Evolutionary conservation across 2,888 invertebrate genomes (phyloP), one percentile per base, ranked within the genome.

Genomic region (Dasypolia templi): DNA sequence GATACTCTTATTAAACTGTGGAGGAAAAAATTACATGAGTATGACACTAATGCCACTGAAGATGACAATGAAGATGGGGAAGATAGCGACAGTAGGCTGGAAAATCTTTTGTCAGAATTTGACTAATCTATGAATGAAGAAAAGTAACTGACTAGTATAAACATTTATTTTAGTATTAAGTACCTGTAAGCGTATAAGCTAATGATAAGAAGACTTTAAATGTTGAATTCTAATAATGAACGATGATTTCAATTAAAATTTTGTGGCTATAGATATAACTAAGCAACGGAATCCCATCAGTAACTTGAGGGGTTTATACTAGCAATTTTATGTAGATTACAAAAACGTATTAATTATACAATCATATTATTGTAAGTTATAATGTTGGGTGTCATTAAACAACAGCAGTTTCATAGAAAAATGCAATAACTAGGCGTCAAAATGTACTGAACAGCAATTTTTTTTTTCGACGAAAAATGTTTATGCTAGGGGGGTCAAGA

Each of bases 1-100:
- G 99, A 99, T 92, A 97, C 98, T 44, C 97, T 99, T 83, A 97
- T 99, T 1, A 98, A 97, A 92, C 97, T 98, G 75, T 99, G 99
- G 99, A 97, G 99, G 67, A 97, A 98, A 88, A 97, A 97, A 85
- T 95, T 99, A 62, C 99, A 99, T 91, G 96, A 97, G 78, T 99
- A 97, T 96, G 98, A 98, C 92, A 97, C 97, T 46, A 86, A 88
- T 51, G 72, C 63, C 17, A 59, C 61, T 32, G 82, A 84, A 29
- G 68, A 77, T 46, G 56, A 72, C 35, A 53, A 77, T 72, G 58
- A 81, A 51, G 70, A 79, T 66, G 72, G 64, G 4, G 72, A 81
- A 19, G 79, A 80, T 11, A 69, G 51, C 19, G 69, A 82, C 35
- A 49, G n/a, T 19, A 19, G 3, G 49, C 53, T 79, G 35, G 44